A percentile compares a stretch with the other conserved stretches of the same genome.
Conservation (phyloP, 2,797 vertebrate species). For the Molossus alvarezi region DNA sequence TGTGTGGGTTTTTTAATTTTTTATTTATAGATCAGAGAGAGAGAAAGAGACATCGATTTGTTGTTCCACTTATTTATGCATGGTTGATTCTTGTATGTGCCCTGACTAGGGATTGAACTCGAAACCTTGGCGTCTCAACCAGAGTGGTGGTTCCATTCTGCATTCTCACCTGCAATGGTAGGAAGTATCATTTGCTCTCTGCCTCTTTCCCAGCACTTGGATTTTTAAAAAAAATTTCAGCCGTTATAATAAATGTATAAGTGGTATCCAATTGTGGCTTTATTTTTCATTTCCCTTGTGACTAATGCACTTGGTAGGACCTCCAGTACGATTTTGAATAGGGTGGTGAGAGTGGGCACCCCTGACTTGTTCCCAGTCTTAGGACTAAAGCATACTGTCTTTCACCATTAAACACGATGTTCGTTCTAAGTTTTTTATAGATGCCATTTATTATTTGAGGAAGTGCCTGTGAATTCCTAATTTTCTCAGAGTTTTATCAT, state of each 20-base stretch:
- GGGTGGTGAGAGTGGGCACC: background rate
- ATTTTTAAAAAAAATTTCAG: background rate
- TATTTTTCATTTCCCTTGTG: background rate
- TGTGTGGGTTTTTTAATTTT: background rate
- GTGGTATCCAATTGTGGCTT: background rate
- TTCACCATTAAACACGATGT: background rate
- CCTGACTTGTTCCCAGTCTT: background rate
- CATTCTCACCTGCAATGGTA: background rate
- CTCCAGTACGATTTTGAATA: background rate
- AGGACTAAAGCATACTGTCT: background rate
- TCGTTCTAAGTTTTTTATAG: background rate
- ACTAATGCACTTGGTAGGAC: background rate
- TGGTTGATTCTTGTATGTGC: background rate
- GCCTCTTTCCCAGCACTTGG: background rate
- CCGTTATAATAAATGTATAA: background rate
- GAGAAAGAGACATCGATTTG: background rate
- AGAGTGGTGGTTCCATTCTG: background rate
- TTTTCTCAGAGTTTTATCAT: conserved; percentile 46
- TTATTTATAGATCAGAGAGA: background rate
- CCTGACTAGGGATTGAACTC: too few relatives aligned
- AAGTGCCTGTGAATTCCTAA: background rate
- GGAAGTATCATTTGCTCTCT: background rate
- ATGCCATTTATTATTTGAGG: background rate
- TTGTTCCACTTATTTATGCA: too few relatives aligned
- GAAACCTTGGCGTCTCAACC: background rate